Evolutionary conservation across 2,113 vertebrate genomes (phyloP).

Genomic region (Tringa solitaria): DNA sequence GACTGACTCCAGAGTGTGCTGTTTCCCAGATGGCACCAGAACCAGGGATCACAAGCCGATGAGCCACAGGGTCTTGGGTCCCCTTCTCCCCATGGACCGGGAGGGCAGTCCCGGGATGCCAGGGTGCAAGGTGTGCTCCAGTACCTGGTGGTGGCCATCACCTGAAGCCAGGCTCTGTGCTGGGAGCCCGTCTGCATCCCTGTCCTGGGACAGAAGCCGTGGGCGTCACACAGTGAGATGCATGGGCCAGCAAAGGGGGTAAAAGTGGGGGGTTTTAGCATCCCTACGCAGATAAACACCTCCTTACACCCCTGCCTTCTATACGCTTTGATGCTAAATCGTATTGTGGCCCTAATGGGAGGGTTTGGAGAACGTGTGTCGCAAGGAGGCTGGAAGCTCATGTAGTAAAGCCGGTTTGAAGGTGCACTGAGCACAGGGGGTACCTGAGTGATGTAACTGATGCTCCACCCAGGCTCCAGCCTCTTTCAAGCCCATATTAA

Average conservation of each 20-base stretch:
- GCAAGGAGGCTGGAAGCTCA: not conserved
- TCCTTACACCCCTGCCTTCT: not conserved
- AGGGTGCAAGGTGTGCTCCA: fast-evolving
- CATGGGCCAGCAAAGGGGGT: fast-evolving
- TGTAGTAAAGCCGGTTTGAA: not conserved
- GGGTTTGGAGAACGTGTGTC: fast-evolving
- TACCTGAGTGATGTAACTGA: not conserved
- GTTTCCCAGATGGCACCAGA: not conserved
- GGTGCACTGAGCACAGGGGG: not conserved
- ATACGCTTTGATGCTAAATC: not conserved
- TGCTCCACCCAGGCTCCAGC: not conserved
- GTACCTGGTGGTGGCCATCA: not conserved
- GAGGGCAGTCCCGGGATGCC: fast-evolving
- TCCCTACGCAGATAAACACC: not conserved
- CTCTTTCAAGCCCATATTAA: not conserved
- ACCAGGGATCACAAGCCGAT: not conserved
- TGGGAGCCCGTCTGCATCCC: not conserved
- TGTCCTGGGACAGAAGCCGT: not conserved
- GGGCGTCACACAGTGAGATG: not conserved
- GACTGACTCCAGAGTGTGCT: not conserved
- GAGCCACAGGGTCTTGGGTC: fast-evolving
- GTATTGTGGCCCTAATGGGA: not conserved
- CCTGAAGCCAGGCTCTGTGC: not conserved
- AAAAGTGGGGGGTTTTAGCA: not conserved
- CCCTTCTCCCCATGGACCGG: not conserved